phyloP scores from a whole-genome alignment of 2,113 vertebrate species.

The Calidris pygmaea region DNA sequence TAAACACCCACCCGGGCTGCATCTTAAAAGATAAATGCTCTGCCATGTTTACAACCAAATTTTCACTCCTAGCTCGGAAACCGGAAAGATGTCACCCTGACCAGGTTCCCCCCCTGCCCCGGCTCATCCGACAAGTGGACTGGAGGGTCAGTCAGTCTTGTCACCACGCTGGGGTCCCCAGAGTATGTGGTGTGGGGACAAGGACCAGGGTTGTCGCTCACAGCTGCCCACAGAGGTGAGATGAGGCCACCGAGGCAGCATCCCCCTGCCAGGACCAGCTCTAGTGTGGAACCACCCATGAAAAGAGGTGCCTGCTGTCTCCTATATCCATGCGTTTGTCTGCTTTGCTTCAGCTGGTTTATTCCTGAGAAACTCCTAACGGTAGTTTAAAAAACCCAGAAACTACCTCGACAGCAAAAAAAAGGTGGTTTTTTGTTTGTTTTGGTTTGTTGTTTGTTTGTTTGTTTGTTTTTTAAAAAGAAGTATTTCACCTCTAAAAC shows the following conservation, averaged over 20 bases:
- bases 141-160: background rate
- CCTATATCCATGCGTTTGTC: background rate
- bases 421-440: background rate
- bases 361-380: slow-evolving; percentile 57
- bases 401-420: background rate
- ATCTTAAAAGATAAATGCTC: background rate
- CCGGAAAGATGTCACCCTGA: background rate
- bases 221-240: background rate
- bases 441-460: background rate
- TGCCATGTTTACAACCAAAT: background rate
- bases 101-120: background rate
- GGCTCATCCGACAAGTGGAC: background rate
- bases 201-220: rapidly evolving
- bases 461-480: background rate
- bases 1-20: background rate
- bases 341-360: slow-evolving; percentile 31
- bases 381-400: slow-evolving; percentile 25
- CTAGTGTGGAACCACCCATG: background rate
- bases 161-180: background rate
- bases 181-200: background rate
- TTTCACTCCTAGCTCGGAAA: background rate
- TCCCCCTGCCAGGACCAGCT: background rate
- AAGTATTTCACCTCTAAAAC: slow-evolving; percentile 16
- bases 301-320: background rate
- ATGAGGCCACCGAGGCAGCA: background rate